A percentile compares a stretch with the other conserved stretches of the same genome.
Conservation (phyloP, 2,113 vertebrate genomes). For the Kryptolebias marmoratus region DNA sequence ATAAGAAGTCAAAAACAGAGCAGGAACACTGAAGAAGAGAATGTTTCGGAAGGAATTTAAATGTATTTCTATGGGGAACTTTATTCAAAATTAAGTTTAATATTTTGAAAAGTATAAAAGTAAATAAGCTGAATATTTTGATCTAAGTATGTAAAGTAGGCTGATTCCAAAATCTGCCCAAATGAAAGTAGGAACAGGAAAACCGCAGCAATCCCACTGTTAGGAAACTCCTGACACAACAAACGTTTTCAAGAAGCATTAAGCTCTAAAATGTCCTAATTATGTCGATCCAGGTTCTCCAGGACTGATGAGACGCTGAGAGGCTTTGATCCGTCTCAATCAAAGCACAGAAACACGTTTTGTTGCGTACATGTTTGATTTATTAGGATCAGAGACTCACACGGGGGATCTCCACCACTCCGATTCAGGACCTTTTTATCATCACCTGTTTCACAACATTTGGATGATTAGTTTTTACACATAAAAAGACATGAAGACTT, state of each 20-base stretch:
- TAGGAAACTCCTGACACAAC: slow-evolving; percentile 26
- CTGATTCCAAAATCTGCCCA: no score
- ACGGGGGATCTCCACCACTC: slow-evolving; percentile 21
- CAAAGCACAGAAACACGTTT: slow-evolving; percentile 26
- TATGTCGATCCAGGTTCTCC: slow-evolving; percentile 39
- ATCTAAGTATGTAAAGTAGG: no score
- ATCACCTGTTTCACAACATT: slow-evolving; percentile 22
- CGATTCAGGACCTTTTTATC: slow-evolving; percentile 48
- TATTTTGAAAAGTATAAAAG: background rate
- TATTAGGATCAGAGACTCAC: slow-evolving; percentile 41
- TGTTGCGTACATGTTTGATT: slow-evolving; percentile 37
- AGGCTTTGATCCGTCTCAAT: slow-evolving; percentile 27
- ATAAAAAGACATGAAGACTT: background rate
- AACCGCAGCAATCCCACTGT: no score
- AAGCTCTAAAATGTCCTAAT: slow-evolving; percentile 34
- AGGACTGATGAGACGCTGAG: background rate
- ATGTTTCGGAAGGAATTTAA: no score
- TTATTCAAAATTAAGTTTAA: no score
- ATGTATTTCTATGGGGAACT: no score
- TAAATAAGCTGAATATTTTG: background rate
- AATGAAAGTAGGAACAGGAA: no score
- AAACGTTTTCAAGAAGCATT: slow-evolving; percentile 45
- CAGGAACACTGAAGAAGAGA: no score
- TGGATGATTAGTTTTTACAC: background rate
- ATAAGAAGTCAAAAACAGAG: no score